Base-by-base conservation (phyloP, 2,797 vertebrate species). In the Neopelma chrysocephalum region DNA sequence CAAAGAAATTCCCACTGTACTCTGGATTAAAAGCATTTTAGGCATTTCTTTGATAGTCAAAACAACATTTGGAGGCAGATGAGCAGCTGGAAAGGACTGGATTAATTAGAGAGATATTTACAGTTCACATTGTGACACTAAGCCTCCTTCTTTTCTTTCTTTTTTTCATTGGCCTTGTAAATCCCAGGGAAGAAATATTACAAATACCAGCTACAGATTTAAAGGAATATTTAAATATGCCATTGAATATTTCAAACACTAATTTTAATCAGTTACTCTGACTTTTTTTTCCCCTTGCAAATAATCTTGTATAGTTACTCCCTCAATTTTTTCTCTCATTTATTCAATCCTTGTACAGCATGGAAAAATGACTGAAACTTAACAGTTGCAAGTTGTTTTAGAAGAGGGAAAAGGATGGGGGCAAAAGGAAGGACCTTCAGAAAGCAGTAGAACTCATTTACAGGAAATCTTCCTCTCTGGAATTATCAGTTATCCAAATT, bases 401-500 rank as follows among this genome's bases (percentile, higher is more conserved):
- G 81, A 92, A 84, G 57, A 71, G n/a, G 83, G 16, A 72, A 87
- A 83, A 78, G 18, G 8, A 42, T 0, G 32, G 53, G 68, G 21
- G 34, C 34, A 27, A 92, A 68, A 54, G 26, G 8, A 90, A 82
- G 77, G 45, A 81, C 40, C 19, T 47, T 57, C 27, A 32, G 71
- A 96, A 96, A 90, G 66, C 85, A 96, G 87, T 5, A 95, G 64
- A 96, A 90, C 23, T 22, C 32, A 58, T 82, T 96, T 89, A 95
- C 91, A 97, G 90, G 92, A 97, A 97, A 81, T 92, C 50, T 92
- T 94, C 47, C 70, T 94, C 36, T 93, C 53, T 73, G 75, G 34
- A 95, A 90, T 92, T 94, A 96, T 91, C 83, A 95, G 87, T 92
- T 89, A 95, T n/a, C 69, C 75, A 94, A 92, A 97, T 92, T 93